Evolutionary conservation across 2,797 vertebrate genomes (phyloP).

Genomic region (Ambastaia sidthimunki): DNA sequence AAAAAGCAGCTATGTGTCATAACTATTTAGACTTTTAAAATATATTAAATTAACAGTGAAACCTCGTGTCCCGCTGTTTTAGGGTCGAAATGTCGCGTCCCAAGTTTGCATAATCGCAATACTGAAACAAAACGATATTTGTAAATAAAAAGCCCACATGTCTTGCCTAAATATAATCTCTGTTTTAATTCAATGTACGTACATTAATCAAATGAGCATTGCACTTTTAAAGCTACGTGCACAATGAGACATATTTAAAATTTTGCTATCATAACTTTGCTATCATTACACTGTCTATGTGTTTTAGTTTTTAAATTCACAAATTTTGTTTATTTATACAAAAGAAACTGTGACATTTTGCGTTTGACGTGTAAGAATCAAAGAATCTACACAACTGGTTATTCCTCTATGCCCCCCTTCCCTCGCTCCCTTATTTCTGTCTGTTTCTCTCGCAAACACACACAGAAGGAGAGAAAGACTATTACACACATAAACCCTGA

Average conservation of each 20-base stretch:
- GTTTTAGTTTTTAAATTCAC: neutral
- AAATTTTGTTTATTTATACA: neutral
- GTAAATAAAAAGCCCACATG: too few species aligned
- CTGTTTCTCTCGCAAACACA: constrained; percentile 36
- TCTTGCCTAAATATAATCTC: neutral
- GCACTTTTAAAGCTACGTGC: neutral
- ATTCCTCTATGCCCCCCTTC: constrained; percentile 62
- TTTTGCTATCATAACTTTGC: constrained; percentile 6
- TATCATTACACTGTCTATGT: neutral
- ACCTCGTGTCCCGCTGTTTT: neutral
- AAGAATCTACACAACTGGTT: constrained; percentile 60
- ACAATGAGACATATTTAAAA: neutral
- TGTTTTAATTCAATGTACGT: neutral
- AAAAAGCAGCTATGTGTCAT: neutral
- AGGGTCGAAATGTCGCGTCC: neutral
- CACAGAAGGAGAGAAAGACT: constrained; percentile 37
- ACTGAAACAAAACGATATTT: neutral
- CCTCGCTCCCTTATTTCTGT: constrained; percentile 28
- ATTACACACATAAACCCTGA: constrained; percentile 42
- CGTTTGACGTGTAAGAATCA: constrained; percentile 78
- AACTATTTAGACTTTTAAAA: constrained; percentile 4
- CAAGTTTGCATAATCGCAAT: neutral
- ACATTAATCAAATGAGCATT: neutral
- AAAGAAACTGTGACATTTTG: constrained; percentile 58
- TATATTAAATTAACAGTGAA: neutral